phyloP scores from a whole-genome alignment of 2,113 vertebrate genomes.

The Anarhynchus alexandrinus region DNA sequence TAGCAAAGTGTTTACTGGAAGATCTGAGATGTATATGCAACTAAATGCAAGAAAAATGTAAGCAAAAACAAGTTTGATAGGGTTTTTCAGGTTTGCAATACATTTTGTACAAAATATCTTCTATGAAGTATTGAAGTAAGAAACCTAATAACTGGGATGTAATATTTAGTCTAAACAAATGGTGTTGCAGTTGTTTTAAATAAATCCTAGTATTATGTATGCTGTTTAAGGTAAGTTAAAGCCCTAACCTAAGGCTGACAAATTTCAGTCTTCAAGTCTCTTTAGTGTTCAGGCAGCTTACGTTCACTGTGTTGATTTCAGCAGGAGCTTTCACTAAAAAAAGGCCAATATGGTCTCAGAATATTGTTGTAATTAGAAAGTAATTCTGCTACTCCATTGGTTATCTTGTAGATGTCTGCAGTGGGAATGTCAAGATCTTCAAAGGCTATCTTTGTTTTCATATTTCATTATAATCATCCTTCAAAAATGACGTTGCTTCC shows the following conservation, averaged over 20 bases:
- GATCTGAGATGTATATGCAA: not conserved
- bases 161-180: not conserved
- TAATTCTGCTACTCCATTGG: not conserved
- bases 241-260: not conserved
- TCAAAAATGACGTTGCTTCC: not conserved
- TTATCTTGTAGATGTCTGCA: not conserved
- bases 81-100: not conserved
- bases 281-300: not conserved
- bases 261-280: not conserved
- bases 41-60: not conserved
- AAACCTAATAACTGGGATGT: not conserved
- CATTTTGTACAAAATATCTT: not conserved
- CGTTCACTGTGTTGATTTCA: not conserved
- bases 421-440: not conserved
- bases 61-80: not conserved
- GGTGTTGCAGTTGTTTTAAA: not conserved
- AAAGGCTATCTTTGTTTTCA: not conserved
- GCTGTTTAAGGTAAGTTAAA: not conserved
- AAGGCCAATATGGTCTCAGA: not conserved
- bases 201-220: not conserved
- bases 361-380: not conserved
- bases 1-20: not conserved
- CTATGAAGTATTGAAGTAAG: not conserved
- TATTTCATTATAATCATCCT: not conserved
- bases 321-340: not conserved